These are phyloP conservation scores for Cetonia aurata DNA, from an alignment of 2,888 invertebrate genomes.

Conservation along the genomic window DNA sequence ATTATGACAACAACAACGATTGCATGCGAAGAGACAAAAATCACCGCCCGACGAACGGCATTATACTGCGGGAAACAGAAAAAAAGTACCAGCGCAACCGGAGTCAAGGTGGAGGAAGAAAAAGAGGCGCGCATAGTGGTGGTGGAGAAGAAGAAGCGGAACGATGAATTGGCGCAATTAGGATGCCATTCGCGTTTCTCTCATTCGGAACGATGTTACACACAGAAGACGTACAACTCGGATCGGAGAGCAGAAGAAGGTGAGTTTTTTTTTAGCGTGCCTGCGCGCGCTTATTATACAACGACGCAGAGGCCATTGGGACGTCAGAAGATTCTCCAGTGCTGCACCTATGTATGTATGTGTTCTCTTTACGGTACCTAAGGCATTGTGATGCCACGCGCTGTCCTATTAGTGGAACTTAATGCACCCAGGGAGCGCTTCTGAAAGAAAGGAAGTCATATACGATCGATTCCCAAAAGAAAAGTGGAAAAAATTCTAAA, in stretches of 20 bases:
- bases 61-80: background rate
- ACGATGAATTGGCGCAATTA: constrained; percentile 42
- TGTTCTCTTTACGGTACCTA: background rate
- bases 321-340: constrained; percentile 5
- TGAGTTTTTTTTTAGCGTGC: constrained; percentile 19
- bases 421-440: constrained; percentile 10
- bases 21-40: constrained; percentile 28
- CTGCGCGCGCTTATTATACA: constrained; percentile 28
- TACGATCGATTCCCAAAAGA: constrained; percentile 18
- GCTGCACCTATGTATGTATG: constrained; percentile 9
- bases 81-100: constrained; percentile 1
- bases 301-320: constrained; percentile 3
- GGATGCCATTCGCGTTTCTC: constrained; percentile 44
- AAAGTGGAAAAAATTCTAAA: background rate
- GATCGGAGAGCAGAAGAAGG: constrained; percentile 19
- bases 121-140: background rate
- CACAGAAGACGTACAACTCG: constrained; percentile 34
- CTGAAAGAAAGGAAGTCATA: constrained; percentile 10
- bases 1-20: constrained; percentile 22
- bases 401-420: constrained; percentile 17
- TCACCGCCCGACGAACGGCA: constrained; percentile 10
- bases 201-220: constrained; percentile 44
- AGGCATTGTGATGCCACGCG: constrained; percentile 29
- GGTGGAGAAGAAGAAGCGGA: constrained; percentile 15
- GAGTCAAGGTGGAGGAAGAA: background rate